Percentiles rank a stretch among this genome's conserved stretches.
phyloP scores from a whole-genome alignment of 2,113 vertebrate species.

The Ammodytes marinus region DNA sequence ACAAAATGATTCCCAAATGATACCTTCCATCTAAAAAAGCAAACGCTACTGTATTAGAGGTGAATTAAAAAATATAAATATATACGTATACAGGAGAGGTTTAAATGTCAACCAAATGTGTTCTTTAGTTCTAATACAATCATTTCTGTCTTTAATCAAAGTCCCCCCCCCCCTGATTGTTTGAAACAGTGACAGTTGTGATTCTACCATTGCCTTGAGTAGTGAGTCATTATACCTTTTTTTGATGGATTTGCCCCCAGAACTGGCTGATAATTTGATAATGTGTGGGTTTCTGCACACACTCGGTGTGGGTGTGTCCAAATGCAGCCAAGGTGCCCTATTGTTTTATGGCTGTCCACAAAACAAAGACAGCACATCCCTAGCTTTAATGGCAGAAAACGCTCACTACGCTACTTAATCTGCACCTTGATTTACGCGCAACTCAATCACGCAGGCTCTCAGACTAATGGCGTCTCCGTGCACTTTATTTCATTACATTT shows the following conservation, averaged over 20 bases:
- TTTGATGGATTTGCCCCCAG: slow-evolving; percentile 25
- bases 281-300: slow-evolving; percentile 22
- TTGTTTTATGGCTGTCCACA: slow-evolving; percentile 58
- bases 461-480: slow-evolving; percentile 73
- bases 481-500: slow-evolving; percentile 79
- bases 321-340: slow-evolving; percentile 53
- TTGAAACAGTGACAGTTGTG: slow-evolving; percentile 33
- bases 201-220: slow-evolving; percentile 24
- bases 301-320: not conserved
- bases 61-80: slow-evolving; percentile 9
- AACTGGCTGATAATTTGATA: slow-evolving; percentile 42
- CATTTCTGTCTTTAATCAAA: slow-evolving; percentile 42
- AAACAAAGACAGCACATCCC: slow-evolving; percentile 61
- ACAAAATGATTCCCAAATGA: not conserved
- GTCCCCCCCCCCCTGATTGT: not conserved
- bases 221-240: slow-evolving; percentile 18
- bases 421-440: slow-evolving; percentile 61
- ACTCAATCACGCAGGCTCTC: slow-evolving; percentile 71
- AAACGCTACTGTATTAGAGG: slow-evolving; percentile 36
- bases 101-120: slow-evolving; percentile 32
- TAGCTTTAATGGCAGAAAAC: slow-evolving; percentile 42
- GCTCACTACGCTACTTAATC: slow-evolving; percentile 44
- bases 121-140: slow-evolving; percentile 25
- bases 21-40: not conserved
- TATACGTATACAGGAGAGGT: slow-evolving; percentile 18